Base-by-base conservation (phyloP, 2,888 invertebrate genomes). In the Spodoptera picta region DNA sequence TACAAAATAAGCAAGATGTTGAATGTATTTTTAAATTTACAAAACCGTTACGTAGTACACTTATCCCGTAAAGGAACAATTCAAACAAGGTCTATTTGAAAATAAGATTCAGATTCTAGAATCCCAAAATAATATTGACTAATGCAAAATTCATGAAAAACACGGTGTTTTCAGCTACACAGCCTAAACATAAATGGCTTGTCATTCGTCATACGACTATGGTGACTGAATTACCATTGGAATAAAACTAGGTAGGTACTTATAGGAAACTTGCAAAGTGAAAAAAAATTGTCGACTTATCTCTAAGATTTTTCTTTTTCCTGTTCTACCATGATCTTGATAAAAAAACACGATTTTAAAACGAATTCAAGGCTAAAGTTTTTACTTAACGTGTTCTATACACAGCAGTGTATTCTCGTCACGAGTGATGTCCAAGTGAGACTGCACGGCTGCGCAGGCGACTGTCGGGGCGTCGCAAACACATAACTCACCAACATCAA, bases 371-470 rank as follows among this genome's bases (percentile, higher is more conserved):
- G 67, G 62, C 53, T 50, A 54, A 65, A 54, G 54, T 64, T 77
- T 69, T 69, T 64, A 60, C 56, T 67, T 63, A 76, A 54, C 61
- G 57, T 57, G 50, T 73, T 55, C 51, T 63, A 59, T 44, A 63
- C 41, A 66, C 45, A 73, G 72, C 69, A 75, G 24, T 23, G 12
- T 86, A 88, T 87, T 90, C 87, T 75, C 67, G 85, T 89, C 87
- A 87, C 87, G 87, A 84, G 71, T 76, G 78, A 80, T 69, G 83
- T 69, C 77, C 83, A 75, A 81, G 84, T 87, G 83, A 91, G 92
- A 92, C 92, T 89, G 89, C 84, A 65, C 86, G 91, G 88, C 89
- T 87, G 86, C 89, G 83, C 75, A 77, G 69, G 75, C 72, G 73
- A 60, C 70, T 70, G 60, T 65, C 72, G 65, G 62, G 57, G 56